Conservation (phyloP, 2,113 vertebrate species). For the Chaenocephalus aceratus region DNA sequence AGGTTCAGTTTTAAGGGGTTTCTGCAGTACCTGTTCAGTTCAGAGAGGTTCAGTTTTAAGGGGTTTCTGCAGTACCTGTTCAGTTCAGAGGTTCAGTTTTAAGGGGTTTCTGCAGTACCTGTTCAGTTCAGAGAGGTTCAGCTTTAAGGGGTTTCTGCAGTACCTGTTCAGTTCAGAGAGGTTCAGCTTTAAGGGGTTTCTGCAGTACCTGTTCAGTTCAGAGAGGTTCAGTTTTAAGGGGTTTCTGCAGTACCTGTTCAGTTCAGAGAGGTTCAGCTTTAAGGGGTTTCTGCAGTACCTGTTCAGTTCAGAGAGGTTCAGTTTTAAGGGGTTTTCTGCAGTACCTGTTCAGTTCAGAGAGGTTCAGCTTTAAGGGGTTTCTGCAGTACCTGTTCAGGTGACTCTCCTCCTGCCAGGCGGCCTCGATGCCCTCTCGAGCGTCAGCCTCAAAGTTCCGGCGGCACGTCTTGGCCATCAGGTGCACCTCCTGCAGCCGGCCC, state of each 20-base stretch:
- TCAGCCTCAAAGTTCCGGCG: conserved; percentile 78
- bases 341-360: neutral
- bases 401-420: conserved; percentile 85
- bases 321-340: no score
- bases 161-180: neutral
- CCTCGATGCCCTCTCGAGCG: conserved; percentile 78
- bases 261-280: no score
- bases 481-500: conserved; percentile 74
- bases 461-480: conserved; percentile 76
- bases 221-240: no score
- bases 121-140: no score
- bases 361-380: no score
- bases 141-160: no score
- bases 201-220: neutral
- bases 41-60: no score
- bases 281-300: neutral
- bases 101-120: neutral
- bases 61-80: neutral
- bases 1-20: no score
- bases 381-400: neutral
- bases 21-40: neutral
- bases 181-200: no score
- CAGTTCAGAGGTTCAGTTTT: no score
- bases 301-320: no score
- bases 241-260: neutral